Evolutionary conservation across 2,888 invertebrate species (phyloP), one percentile per base, ranked within the genome.

Genomic region (Cantharis rustica): DNA sequence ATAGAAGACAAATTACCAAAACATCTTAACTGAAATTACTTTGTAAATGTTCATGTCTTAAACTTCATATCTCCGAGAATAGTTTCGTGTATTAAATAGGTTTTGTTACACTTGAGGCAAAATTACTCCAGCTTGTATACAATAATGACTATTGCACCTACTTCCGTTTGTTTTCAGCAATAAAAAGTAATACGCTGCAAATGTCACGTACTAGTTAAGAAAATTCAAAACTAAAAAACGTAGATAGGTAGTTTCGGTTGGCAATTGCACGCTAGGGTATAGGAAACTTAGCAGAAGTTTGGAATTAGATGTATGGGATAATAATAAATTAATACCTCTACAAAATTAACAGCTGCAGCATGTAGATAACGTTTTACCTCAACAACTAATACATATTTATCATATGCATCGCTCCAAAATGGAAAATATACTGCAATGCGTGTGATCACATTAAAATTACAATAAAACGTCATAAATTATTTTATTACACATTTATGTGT

Each of bases 81-180:
- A 80, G 80, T 83, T 83, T 80, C 80, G 80, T 80, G 79, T 78
- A 76, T 78, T 79, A 83, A 82, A 84, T 83, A 81, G 82, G 82
- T 79, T 82, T 81, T 79, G 83, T 83, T 83, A 82, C 82, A 83
- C 82, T 80, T 77, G 76, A 82, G 83, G 81, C 81, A 81, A 81
- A 82, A 82, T 82, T 82, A 47, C n/a, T 47, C 9, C n/a, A 47
- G 47, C 81, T 83, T 80, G 81, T 80, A 79, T 79, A 68, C 77
- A 69, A 79, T 83, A 83, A 83, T 82, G 81, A 81, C 75, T 79
- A 73, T 78, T 80, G 81, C 80, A 81, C 68, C 78, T 79, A 78
- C 81, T 82, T 82, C 83, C 82, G 80, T 77, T 82, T 82, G 79
- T 79, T 80, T 80, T 77, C 68, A 77, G 69, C 75, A 75, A 69